Evolutionary conservation across 2,888 invertebrate genomes (phyloP).

Genomic region (Ectemnius continuus): DNA sequence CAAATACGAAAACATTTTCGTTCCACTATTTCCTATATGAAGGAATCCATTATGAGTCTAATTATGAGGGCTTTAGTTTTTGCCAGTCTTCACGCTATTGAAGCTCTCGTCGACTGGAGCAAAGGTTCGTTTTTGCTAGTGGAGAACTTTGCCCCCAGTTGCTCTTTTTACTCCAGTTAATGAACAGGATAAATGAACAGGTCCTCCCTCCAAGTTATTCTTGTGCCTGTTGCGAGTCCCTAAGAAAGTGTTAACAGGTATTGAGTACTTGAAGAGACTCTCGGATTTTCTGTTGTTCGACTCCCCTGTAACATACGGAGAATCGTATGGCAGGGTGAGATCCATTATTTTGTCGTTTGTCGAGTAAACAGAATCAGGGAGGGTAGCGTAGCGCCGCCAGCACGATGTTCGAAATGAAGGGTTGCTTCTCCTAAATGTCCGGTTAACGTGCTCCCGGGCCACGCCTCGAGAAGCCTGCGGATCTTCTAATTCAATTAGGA

Average conservation of each 20-base stretch:
- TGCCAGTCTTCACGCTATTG: neutral
- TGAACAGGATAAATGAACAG: constrained; percentile 57
- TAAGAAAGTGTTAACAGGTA: too few species aligned
- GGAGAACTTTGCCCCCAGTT: constrained; percentile 26
- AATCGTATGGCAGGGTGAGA: constrained; percentile 12
- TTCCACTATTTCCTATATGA: neutral
- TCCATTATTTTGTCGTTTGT: constrained; percentile 49
- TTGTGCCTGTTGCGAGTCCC: neutral
- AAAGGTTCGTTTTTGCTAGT: constrained; percentile 19
- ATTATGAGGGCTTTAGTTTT: neutral
- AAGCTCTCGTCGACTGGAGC: constrained; percentile 17
- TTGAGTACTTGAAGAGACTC: neutral
- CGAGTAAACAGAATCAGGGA: constrained; percentile 46
- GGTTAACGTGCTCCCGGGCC: constrained; percentile 52
- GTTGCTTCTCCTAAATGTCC: constrained; percentile 55
- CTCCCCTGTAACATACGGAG: neutral
- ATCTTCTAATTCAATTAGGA: constrained; percentile 65
- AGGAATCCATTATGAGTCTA: neutral
- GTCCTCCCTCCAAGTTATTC: constrained; percentile 29
- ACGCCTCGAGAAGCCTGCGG: constrained; percentile 53
- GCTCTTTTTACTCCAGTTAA: constrained; percentile 46
- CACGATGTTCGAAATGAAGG: constrained; percentile 52
- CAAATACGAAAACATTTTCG: neutral
- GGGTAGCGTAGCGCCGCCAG: constrained; percentile 28
- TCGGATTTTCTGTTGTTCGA: neutral